Conservation (phyloP, 2,113 vertebrate genomes). For the Vulpes lagopus region DNA sequence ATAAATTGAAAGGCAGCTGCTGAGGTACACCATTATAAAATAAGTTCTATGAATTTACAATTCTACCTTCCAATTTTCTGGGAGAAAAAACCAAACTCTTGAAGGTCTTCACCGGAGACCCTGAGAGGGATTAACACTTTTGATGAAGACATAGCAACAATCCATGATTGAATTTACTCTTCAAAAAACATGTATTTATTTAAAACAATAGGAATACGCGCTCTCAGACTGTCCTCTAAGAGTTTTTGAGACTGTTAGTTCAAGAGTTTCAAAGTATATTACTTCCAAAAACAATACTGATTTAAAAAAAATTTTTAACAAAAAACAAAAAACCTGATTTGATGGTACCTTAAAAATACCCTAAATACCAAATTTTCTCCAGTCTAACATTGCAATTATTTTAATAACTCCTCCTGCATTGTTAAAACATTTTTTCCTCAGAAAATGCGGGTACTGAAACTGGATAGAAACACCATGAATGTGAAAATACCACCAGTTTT, state of each 20-base stretch:
- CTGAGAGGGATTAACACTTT: slow-evolving; percentile 85
- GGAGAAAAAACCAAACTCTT: slow-evolving; percentile 82
- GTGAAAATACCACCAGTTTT: slow-evolving; percentile 87
- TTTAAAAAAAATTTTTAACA: slow-evolving; percentile 81
- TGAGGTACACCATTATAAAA: slow-evolving; percentile 84
- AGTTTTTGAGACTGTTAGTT: slow-evolving; percentile 82
- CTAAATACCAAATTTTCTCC: slow-evolving; percentile 88
- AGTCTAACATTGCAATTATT: slow-evolving; percentile 84
- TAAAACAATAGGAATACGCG: slow-evolving; percentile 82
- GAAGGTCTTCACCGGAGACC: slow-evolving; percentile 81
- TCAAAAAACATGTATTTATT: slow-evolving; percentile 82
- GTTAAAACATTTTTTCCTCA: slow-evolving; percentile 86
- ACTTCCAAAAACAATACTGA: slow-evolving; percentile 86
- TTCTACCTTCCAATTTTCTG: slow-evolving; percentile 84
- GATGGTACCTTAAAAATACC: slow-evolving; percentile 89
- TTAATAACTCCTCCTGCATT: slow-evolving; percentile 84
- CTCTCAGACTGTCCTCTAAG: slow-evolving; percentile 82
- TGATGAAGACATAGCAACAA: slow-evolving; percentile 82
- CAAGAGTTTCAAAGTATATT: slow-evolving; percentile 83
- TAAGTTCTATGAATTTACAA: slow-evolving; percentile 81
- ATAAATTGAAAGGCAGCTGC: slow-evolving; percentile 86
- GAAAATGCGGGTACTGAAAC: slow-evolving; percentile 90
- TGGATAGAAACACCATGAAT: slow-evolving; percentile 88
- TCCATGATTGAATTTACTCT: slow-evolving; percentile 83
- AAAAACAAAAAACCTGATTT: slow-evolving; percentile 80